Base-by-base conservation (phyloP, 2,113 vertebrate genomes). In the Colossoma macropomum region DNA sequence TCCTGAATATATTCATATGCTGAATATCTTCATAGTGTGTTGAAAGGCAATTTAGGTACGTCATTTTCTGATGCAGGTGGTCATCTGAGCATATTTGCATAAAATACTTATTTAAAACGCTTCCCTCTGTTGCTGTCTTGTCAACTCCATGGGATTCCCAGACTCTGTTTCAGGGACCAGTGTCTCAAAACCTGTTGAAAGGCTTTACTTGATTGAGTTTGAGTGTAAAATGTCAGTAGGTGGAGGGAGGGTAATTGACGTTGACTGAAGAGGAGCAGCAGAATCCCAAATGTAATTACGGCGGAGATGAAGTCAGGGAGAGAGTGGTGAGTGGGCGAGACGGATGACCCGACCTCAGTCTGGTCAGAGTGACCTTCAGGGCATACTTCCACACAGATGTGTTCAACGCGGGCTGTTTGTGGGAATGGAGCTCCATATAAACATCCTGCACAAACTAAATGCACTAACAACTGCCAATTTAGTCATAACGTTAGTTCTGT, bases 181-280 rank as follows among this genome's bases (percentile, higher is more conserved):
- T n/a, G 81, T 84, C 69, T 87, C 76, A 60, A 41, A 75, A 79
- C 75, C 56, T 74, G 72, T 68, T 60, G 76, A 59, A 50, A 27
- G 23, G 52, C 32, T 82, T 83, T 79, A 79, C 62, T 83, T 83
- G 73, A 72, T 76, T 79, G 76, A 45, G 77, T 69, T 92, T 85
- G 52, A 75, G 52, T 30, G 83, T 77, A 92, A 89, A 93, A 93
- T 93, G 91, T 93, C 90, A 91, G 80, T 78, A 89, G 88, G 91
- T 92, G 86, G 86, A 82, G 86, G 86, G 86, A 83, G 91, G 92
- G 91, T 93, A 93, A 93, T 93, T 94, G 90, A 87, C 89, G 81
- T 79, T 77, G 87, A 92, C 89, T 90, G 89, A 90, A 89, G 89
- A 90, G 90, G 50, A 85, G 56, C 27, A 69, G 82, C 75, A 85